Evolutionary conservation across 2,888 invertebrate species (phyloP), one percentile per base, ranked within the genome.

Genomic region (Mesorhabditis sp.): DNA sequence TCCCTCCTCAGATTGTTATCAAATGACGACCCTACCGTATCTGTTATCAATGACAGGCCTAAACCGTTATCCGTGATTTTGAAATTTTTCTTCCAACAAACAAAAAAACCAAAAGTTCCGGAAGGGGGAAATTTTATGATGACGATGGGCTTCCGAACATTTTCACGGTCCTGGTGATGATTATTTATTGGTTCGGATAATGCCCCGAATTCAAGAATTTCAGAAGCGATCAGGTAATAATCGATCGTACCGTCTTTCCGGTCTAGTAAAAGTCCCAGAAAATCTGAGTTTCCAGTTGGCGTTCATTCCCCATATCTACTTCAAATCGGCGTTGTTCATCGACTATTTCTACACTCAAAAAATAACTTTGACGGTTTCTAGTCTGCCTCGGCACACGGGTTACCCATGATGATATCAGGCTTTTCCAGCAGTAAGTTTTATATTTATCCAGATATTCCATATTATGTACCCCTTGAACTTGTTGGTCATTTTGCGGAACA

Each of bases 311-410:
- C 7, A 50, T 50, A 50, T 50, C 58, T 50, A 10, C 58, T 10
- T 50, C 58, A 50, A 50, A 50, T 50, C 58, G n/a, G 7, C 28
- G 28, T 28, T 28, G 10, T 50, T 50, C 58, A 50, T 50, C n/a
- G 58, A 50, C n/a, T 50, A 13, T n/a, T 50, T 13, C 58, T 50
- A 50, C 58, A 50, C 58, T 50, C n/a, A 50, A 1, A 50, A 50
- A n/a, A 50, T n/a, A 50, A 50, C 58, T 50, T 13, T 50, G 58
- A 50, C 58, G 58, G 58, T 50, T 50, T n/a, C 58, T 50, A 13
- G 58, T 50, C n/a, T n/a, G 7, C n/a, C 58, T 50, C n/a, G 58
- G 58, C 58, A 50, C 58, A 50, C 58, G 58, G n/a, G 58, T 50
- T n/a, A 13, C 58, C 58, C 7, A 50, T 13, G 10, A 50, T 50